phyloP scores from a whole-genome alignment of 2,888 invertebrate species.

The Pilophorus perplexus region DNA sequence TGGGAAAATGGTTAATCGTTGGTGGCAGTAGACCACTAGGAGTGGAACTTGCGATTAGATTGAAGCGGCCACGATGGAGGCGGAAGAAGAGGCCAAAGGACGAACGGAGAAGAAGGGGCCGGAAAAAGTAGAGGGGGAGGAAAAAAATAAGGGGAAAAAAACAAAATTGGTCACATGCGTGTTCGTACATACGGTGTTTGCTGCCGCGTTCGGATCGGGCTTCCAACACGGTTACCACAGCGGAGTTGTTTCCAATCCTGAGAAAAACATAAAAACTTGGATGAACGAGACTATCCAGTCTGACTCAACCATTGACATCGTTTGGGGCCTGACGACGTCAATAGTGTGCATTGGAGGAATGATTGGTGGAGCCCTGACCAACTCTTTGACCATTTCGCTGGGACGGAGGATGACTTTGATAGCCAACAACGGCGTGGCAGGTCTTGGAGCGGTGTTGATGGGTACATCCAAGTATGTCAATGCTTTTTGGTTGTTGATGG shows the following conservation, averaged over 20 bases:
- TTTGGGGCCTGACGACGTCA: constrained; percentile 41
- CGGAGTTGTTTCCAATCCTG: constrained; percentile 37
- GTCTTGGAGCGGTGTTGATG: constrained; percentile 24
- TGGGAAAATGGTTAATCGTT: too few relatives aligned
- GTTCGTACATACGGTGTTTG: constrained; percentile 27
- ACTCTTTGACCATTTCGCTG: constrained; percentile 20
- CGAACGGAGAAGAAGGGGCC: too few relatives aligned
- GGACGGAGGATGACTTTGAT: constrained; percentile 36
- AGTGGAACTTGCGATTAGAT: too few relatives aligned
- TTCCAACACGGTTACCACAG: constrained; percentile 42
- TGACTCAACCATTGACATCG: not conserved
- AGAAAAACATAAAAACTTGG: constrained; percentile 27
- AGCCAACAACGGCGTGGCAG: constrained; percentile 32
- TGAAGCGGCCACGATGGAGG: too few relatives aligned
- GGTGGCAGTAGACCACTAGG: too few relatives aligned
- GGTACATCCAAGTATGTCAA: not conserved
- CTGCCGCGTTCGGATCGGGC: constrained; percentile 39
- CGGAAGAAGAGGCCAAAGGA: too few relatives aligned
- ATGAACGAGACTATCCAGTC: not conserved
- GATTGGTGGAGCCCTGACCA: constrained; percentile 37
- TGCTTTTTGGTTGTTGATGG: constrained; percentile 53
- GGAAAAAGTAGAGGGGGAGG: too few relatives aligned
- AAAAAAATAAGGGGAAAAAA: too few relatives aligned
- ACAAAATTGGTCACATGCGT: constrained; percentile 17
- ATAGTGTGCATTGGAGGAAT: constrained; percentile 45